phyloP scores from a whole-genome alignment of 2,113 vertebrate genomes.

The Pelodiscus sinensis region DNA sequence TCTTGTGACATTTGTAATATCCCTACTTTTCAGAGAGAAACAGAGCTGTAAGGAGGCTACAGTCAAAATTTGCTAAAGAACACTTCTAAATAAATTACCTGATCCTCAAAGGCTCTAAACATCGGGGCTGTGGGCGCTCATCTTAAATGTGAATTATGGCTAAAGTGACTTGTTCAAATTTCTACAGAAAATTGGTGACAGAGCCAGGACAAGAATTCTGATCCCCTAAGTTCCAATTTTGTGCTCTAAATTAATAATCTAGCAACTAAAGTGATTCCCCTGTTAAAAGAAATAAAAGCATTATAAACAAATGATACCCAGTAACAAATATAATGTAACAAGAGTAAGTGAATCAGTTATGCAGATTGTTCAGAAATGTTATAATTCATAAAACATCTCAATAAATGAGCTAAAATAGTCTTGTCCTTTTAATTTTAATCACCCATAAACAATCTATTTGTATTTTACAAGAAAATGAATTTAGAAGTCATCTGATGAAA shows the following conservation, averaged over 20 bases:
- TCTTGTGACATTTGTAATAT: rapidly evolving
- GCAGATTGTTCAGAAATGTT: slow-evolving; percentile 23
- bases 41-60: background rate
- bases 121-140: background rate
- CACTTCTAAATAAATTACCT: background rate
- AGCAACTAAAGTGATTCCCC: background rate
- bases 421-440: slow-evolving; percentile 60
- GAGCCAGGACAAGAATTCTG: background rate
- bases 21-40: background rate
- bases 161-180: background rate
- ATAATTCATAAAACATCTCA: slow-evolving; percentile 52
- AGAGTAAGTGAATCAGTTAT: slow-evolving; percentile 13
- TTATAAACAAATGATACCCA: background rate
- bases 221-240: background rate
- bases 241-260: background rate
- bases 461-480: slow-evolving; percentile 73
- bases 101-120: background rate
- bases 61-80: background rate
- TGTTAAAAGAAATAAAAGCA: background rate
- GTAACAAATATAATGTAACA: background rate
- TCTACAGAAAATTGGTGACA: background rate
- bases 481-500: slow-evolving; percentile 70
- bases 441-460: slow-evolving; percentile 68
- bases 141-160: background rate
- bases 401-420: slow-evolving; percentile 31